Percentiles rank a stretch among this genome's conserved stretches.
Evolutionary conservation across 2,797 vertebrate genomes (phyloP).

Genomic region (Sebastes hubbsi): DNA sequence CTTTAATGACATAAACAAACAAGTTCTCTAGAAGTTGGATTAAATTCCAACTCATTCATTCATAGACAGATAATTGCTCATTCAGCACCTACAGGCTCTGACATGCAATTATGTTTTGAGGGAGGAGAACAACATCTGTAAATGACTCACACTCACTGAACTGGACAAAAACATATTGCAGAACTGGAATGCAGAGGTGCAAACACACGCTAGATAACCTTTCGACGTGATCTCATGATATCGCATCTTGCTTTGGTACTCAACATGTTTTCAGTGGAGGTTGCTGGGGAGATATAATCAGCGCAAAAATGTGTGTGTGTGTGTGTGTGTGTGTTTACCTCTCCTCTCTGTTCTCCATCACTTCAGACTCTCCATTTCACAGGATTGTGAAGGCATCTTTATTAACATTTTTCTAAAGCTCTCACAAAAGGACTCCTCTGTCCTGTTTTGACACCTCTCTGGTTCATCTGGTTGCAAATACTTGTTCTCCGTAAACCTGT

Average conservation of each 20-base stretch:
- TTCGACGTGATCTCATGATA: not conserved
- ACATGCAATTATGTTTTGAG: conserved; percentile 3
- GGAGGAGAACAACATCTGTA: not conserved
- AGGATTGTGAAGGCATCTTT: conserved; percentile 14
- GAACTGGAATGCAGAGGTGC: not conserved
- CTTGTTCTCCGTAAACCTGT: conserved; percentile 17
- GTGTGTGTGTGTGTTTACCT: conserved; percentile 44
- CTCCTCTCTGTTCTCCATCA: conserved; percentile 68
- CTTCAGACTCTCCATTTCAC: conserved; percentile 33
- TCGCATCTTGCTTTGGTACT: not conserved
- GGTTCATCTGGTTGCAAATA: conserved; percentile 7
- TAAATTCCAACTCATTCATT: conserved; percentile 3
- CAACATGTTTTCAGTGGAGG: not conserved
- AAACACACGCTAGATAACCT: not conserved
- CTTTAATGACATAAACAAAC: not conserved
- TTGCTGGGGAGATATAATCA: not conserved
- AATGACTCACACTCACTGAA: not conserved
- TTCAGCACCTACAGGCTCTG: not conserved
- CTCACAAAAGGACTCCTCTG: not conserved
- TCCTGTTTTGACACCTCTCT: not conserved
- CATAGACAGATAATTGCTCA: not conserved
- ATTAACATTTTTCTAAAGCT: conserved; percentile 9
- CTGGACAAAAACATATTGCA: not conserved
- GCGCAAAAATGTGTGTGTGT: not conserved
- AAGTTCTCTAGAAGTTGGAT: not conserved